Evolutionary conservation across 2,113 vertebrate genomes (phyloP), one percentile per base, ranked within the genome.

Genomic region (Chloroceryle aenea): DNA sequence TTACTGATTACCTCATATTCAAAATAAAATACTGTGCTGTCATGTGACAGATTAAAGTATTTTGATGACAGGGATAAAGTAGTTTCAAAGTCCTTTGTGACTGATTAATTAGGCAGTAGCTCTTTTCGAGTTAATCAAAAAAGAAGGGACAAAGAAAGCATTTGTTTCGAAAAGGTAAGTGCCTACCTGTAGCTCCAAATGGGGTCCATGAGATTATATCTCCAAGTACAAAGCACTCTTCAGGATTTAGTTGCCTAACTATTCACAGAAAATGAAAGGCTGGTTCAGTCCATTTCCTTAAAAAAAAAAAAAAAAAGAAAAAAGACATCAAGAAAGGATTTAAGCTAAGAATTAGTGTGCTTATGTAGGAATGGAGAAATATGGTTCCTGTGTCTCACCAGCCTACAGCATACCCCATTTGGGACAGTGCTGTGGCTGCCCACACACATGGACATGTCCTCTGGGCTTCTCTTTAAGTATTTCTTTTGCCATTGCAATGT

Each of bases 341-440:
- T 85, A 32, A 58, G 23, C 22, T 50, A 36, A 48, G 42, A 50
- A 45, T 42, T 27, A 26, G 2, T 10, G 34, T 43, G 36, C 6
- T 50, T 10, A 3, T n/a, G 25, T 25, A 25, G 9, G 10, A 69
- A 14, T 3, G 10, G 9, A 25, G n/a, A 86, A 66, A 66, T 32
- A 4, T 52, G 17, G 2, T 14, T 62, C 22, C 7, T 29, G 18
- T 75, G 45, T 56, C 45, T 66, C 34, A 30, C 27, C 38, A 64
- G 43, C 18, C 13, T 12, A 7, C 7, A 21, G 14, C 50, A 64
- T 16, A 1, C 9, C 10, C 7, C 14, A 8, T 13, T 8, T 55
- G 22, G 14, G n/a, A 14, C 48, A 64, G 6, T 36, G 26, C 7
- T 0, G 0, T 38, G 53, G 7, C 10, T 61, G 40, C n/a, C 22